Base-by-base conservation (phyloP, 2,797 vertebrate genomes). In the Spinus olivaceus region DNA sequence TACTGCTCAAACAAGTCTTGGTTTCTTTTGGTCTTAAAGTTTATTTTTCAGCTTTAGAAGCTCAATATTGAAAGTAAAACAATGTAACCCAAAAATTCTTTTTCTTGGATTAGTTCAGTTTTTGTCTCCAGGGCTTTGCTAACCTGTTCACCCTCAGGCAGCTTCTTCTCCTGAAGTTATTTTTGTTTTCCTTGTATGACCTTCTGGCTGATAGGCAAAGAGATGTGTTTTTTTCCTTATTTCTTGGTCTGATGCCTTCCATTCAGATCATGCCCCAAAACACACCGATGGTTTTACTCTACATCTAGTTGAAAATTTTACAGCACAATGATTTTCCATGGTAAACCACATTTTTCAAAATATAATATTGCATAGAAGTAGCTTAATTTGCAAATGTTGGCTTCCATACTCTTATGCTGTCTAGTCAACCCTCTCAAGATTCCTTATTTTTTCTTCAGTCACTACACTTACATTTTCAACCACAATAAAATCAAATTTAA, bases 101-200 rank as follows among this genome's bases (percentile, higher is more conserved):
- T 87, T 63, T 88, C 44, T 83, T 79, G 66, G 32, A 72, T 90
- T 94, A 51, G 32, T 84, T 66, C 77, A 88, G 32, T 69, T 88
- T 94, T 72, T 72, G 44, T 92, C 90, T 86, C 73, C 25, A 56
- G 90, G 88, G 86, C 28, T 61, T 91, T 91, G 57, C 53, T 85
- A 74, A 39, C 20, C 33, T 83, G 91, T 66, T 90, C 90, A 59
- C 37, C 82, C 73, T 91, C 54, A 92, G 92, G 93, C 80, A 72
- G 44, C 32, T 81, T 12, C 70, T 93, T 66, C 42, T 91, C 27
- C 70, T 81, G 39, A 32, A 76, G 79, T 63, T 91, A 83, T 70
- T 83, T 94, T 83, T 83, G 66, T 65, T 95, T 89, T 69, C 23
- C 12, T 53, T 86, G 7, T 71, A 28, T 60, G 19, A 70, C 20